Evolutionary conservation across 2,888 invertebrate species (phyloP).

Genomic region (Molanna angustata): DNA sequence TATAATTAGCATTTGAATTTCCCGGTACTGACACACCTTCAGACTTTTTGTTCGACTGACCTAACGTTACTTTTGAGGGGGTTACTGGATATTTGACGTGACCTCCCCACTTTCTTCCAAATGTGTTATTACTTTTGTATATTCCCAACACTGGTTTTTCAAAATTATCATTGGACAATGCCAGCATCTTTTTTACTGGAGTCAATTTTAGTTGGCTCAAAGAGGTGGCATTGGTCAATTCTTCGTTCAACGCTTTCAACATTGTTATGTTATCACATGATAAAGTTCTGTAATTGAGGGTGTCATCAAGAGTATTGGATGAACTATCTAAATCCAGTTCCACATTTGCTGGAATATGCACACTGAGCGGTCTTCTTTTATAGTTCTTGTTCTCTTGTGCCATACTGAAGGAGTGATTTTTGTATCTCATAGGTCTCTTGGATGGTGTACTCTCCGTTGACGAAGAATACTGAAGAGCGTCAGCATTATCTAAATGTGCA

Average conservation of each 20-base stretch:
- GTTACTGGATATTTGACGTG: constrained; percentile 65
- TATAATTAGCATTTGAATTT: constrained; percentile 41
- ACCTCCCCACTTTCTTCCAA: constrained; percentile 60
- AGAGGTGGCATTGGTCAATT: constrained; percentile 22
- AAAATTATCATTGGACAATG: constrained; percentile 16
- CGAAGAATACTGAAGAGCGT: constrained; percentile 43
- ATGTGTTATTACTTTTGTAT: constrained; percentile 55
- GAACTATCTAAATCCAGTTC: constrained; percentile 48
- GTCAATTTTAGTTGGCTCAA: constrained; percentile 27
- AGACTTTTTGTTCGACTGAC: constrained; percentile 42
- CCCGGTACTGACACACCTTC: constrained; percentile 42
- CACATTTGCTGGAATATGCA: constrained; percentile 48
- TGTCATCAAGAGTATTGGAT: constrained; percentile 43
- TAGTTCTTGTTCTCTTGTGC: constrained; percentile 38
- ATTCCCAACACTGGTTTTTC: constrained; percentile 46
- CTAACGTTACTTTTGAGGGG: constrained; percentile 50
- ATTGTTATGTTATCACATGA: constrained; percentile 37
- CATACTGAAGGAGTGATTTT: constrained; percentile 47
- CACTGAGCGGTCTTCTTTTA: constrained; percentile 49
- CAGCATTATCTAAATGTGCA: constrained; percentile 45
- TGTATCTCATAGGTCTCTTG: constrained; percentile 43
- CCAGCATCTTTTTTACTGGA: constrained; percentile 24
- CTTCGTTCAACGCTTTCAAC: constrained; percentile 25
- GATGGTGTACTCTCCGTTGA: constrained; percentile 47
- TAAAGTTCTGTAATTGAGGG: constrained; percentile 40